Evolutionary conservation across 1,140 invertebrate species (phyloP).

Genomic region (Drosophila ercepeae): DNA sequence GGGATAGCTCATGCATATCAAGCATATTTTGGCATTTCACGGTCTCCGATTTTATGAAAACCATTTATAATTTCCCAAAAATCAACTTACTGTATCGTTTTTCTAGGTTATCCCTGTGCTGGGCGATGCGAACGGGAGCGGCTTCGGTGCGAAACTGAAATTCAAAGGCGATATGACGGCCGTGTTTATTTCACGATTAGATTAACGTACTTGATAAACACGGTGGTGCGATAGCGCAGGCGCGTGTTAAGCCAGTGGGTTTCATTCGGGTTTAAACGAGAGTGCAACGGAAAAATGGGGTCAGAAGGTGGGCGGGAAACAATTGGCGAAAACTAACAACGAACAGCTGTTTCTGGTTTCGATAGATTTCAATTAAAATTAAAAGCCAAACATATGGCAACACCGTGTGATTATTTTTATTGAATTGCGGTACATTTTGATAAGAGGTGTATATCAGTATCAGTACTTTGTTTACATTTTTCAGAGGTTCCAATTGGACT

Average conservation of each 20-base stretch:
- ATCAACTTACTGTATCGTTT: slow-evolving; percentile 25
- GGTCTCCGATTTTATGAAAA: not conserved
- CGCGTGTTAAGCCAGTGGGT: slow-evolving; percentile 22
- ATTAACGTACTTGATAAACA: slow-evolving; percentile 62
- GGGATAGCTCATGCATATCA: not conserved
- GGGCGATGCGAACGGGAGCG: slow-evolving; percentile 35
- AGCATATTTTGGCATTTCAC: slow-evolving; percentile 8
- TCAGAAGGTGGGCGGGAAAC: slow-evolving; percentile 1
- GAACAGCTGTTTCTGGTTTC: slow-evolving; percentile 20
- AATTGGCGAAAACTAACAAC: slow-evolving; percentile 16
- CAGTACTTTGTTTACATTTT: not conserved
- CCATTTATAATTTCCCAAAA: slow-evolving; percentile 4
- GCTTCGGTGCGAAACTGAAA: slow-evolving; percentile 48
- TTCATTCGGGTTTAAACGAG: slow-evolving; percentile 13
- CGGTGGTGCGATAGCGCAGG: slow-evolving; percentile 45
- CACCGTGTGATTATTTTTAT: slow-evolving; percentile 38
- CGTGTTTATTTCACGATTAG: slow-evolving; percentile 56
- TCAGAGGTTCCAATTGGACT: not conserved
- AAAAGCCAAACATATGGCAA: slow-evolving; percentile 7
- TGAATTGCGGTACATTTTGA: slow-evolving; percentile 17
- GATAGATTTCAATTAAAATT: slow-evolving; percentile 13
- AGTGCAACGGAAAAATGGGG: slow-evolving; percentile 8
- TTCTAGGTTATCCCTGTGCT: slow-evolving; percentile 16
- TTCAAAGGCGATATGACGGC: slow-evolving; percentile 12
- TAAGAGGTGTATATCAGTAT: not conserved